phyloP scores from a whole-genome alignment of 2,888 invertebrate genomes.

The Cephus pygmeus region DNA sequence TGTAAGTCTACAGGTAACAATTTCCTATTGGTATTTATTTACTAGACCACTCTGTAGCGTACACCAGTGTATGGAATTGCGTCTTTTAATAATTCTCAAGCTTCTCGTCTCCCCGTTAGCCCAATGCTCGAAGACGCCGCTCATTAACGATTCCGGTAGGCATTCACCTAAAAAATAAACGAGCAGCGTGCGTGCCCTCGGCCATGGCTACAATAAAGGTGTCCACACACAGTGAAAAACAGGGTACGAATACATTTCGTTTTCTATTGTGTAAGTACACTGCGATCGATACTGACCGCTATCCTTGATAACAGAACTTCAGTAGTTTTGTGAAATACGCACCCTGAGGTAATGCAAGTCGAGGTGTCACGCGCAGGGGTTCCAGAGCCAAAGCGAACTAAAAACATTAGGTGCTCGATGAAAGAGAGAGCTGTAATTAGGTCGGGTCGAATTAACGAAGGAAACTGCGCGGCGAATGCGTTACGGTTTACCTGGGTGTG shows the following conservation, averaged over 20 bases:
- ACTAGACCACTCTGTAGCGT: neutral
- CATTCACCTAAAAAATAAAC: neutral
- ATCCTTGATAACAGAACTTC: neutral
- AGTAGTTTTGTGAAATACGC: neutral
- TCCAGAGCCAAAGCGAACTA: neutral
- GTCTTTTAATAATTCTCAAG: neutral
- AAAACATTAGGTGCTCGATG: neutral
- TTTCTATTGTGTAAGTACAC: neutral
- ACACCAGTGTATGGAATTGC: neutral
- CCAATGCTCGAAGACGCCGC: neutral
- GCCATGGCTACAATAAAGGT: neutral
- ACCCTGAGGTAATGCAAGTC: neutral
- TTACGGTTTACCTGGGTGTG: neutral
- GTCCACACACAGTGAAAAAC: neutral
- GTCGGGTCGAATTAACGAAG: neutral
- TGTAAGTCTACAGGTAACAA: neutral
- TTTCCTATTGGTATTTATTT: neutral
- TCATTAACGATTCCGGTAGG: neutral
- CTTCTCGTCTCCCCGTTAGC: neutral
- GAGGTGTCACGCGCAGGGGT: neutral
- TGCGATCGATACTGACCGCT: conserved; percentile 23
- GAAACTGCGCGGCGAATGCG: neutral
- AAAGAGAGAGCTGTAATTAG: neutral
- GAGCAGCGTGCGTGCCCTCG: neutral
- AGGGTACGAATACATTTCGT: neutral